Evolutionary conservation across 2,113 vertebrate species (phyloP).

Genomic region (Channa maculata): DNA sequence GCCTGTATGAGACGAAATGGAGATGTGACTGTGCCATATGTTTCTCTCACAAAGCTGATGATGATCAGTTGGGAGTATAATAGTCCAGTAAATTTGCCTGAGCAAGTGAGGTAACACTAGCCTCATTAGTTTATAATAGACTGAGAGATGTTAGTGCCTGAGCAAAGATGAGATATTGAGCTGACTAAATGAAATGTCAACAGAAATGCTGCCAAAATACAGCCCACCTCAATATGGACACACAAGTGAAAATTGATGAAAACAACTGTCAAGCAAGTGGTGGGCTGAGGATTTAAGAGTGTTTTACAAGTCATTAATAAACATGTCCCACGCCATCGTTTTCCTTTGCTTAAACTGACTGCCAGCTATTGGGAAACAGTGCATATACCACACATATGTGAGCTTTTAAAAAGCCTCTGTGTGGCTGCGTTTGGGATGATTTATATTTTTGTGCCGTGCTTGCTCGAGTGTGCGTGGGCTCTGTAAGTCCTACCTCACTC

Average conservation of each 20-base stretch:
- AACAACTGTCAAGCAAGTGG: slow-evolving; percentile 43
- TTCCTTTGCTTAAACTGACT: slow-evolving; percentile 3
- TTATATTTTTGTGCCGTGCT: neutral
- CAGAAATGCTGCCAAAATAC: slow-evolving; percentile 53
- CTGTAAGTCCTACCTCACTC: slow-evolving; percentile 12
- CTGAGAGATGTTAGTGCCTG: slow-evolving; percentile 16
- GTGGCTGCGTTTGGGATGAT: slow-evolving; percentile 9
- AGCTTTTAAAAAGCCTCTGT: slow-evolving; percentile 10
- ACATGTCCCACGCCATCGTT: slow-evolving; percentile 16
- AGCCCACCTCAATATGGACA: slow-evolving; percentile 46
- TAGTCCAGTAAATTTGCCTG: slow-evolving; percentile 17
- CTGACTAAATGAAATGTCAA: slow-evolving; percentile 63
- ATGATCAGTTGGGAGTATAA: neutral
- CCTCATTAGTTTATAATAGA: slow-evolving; percentile 40
- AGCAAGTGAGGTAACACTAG: slow-evolving; percentile 25
- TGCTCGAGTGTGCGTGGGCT: neutral
- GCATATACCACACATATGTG: neutral
- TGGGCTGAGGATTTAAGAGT: slow-evolving; percentile 34
- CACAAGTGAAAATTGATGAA: slow-evolving; percentile 40
- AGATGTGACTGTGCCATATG: neutral
- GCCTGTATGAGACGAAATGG: neutral
- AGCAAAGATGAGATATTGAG: slow-evolving; percentile 52
- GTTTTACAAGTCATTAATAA: slow-evolving; percentile 52
- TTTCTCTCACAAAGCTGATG: neutral
- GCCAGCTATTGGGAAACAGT: slow-evolving; percentile 23